Evolutionary conservation across 2,888 invertebrate genomes (phyloP).

Genomic region (Drosophila birchii): DNA sequence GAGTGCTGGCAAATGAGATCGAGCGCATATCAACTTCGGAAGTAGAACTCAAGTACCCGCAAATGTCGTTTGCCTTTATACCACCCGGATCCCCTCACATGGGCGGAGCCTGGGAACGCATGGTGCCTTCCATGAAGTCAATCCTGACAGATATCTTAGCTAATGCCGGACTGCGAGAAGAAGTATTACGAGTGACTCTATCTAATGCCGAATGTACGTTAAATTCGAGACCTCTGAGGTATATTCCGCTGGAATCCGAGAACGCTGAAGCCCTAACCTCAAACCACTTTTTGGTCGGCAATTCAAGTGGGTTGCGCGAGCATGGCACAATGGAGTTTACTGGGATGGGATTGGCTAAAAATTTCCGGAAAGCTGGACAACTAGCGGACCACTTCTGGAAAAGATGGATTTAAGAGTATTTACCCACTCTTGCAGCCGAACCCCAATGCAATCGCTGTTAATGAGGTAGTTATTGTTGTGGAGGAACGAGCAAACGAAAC

Average conservation of each 20-base stretch:
- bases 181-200: not conserved
- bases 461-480: not conserved
- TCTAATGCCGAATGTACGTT: not conserved
- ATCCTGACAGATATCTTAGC: not conserved
- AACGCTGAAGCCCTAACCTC: not conserved
- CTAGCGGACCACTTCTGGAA: not conserved
- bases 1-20: not conserved
- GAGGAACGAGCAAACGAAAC: not conserved
- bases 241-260: not conserved
- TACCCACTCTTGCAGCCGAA: not conserved
- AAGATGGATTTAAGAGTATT: slow-evolving; percentile 3
- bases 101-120: not conserved
- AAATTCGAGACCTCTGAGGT: not conserved
- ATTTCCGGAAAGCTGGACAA: slow-evolving; percentile 1
- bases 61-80: not conserved
- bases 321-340: not conserved
- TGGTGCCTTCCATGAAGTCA: not conserved
- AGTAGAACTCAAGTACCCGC: not conserved
- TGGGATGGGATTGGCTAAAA: not conserved
- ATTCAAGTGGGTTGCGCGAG: not conserved
- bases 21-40: not conserved
- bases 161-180: not conserved
- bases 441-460: not conserved
- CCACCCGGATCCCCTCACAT: not conserved
- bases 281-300: not conserved